Evolutionary conservation across 2,113 vertebrate species (phyloP).

Genomic region (Tricholaema leucomelas): DNA sequence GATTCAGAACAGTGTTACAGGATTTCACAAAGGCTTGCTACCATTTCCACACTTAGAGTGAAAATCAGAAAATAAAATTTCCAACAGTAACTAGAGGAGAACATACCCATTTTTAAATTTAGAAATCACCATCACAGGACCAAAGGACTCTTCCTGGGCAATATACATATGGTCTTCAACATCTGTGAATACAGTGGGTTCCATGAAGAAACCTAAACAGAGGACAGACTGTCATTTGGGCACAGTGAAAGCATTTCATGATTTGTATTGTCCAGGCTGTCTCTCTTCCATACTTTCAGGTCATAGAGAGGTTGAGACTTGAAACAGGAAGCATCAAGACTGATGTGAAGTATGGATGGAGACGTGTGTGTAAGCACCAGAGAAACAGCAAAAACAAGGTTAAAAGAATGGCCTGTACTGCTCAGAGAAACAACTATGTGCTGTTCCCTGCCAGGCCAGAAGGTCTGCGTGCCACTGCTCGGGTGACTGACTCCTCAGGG

Average conservation of each 20-base stretch:
- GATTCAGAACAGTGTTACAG: not conserved
- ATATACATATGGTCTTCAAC: slow-evolving; percentile 84
- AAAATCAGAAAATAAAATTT: not conserved
- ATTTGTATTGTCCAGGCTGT: not conserved
- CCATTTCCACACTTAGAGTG: not conserved
- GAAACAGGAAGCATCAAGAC: not conserved
- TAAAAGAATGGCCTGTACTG: not conserved
- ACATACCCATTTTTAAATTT: slow-evolving; percentile 93
- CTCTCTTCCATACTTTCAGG: not conserved
- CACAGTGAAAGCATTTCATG: not conserved
- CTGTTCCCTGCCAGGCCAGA: not conserved
- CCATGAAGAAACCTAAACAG: slow-evolving; percentile 84
- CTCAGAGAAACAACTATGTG: not conserved
- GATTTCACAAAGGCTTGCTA: not conserved
- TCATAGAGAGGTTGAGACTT: not conserved
- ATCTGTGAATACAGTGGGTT: slow-evolving; percentile 83
- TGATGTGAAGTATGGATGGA: not conserved
- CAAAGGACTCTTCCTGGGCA: slow-evolving; percentile 87
- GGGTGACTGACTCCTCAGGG: not conserved
- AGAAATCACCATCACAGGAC: slow-evolving; percentile 96
- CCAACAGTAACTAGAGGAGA: not conserved
- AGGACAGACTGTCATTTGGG: not conserved
- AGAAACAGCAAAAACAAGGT: not conserved
- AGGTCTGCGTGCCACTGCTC: not conserved
- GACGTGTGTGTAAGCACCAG: not conserved